Evolutionary conservation across 92 coral and sea anemone species (phyloP).

Genomic region (Meandrina meandrites): DNA sequence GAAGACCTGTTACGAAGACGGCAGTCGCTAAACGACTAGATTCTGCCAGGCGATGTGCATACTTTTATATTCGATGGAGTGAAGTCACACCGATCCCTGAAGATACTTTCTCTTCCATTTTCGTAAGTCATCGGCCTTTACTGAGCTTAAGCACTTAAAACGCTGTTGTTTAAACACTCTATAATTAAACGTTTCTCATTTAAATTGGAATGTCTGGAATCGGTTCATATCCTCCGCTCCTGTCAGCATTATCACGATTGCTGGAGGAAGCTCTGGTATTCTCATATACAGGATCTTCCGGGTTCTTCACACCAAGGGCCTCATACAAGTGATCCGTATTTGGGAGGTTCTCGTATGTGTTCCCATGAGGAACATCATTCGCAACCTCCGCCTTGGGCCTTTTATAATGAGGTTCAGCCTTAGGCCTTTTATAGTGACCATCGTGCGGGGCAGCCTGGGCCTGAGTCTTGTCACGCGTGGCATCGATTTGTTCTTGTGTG

Average conservation of each 20-base stretch:
- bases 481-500: constrained; percentile 37
- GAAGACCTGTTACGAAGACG: not conserved
- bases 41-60: too few relatives aligned
- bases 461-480: constrained; percentile 3
- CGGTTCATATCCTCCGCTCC: not conserved
- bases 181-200: not conserved
- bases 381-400: not conserved
- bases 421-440: not conserved
- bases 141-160: not conserved
- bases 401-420: not conserved
- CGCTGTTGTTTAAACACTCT: too few relatives aligned
- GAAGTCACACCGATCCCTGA: too few relatives aligned
- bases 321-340: constrained; percentile 34
- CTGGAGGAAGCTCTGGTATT: constrained; percentile 5
- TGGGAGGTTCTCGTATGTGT: constrained; percentile 24
- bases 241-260: not conserved
- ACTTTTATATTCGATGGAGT: too few relatives aligned
- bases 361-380: constrained; percentile 3
- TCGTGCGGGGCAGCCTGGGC: not conserved
- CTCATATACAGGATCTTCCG: constrained; percentile 27
- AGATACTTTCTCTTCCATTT: too few relatives aligned
- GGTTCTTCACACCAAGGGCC: not conserved
- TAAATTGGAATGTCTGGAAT: too few relatives aligned
- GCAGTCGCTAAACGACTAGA: not conserved
- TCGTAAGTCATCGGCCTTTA: not conserved